phyloP scores from a whole-genome alignment of 2,888 invertebrate genomes.

The Exocentrus adspersus region DNA sequence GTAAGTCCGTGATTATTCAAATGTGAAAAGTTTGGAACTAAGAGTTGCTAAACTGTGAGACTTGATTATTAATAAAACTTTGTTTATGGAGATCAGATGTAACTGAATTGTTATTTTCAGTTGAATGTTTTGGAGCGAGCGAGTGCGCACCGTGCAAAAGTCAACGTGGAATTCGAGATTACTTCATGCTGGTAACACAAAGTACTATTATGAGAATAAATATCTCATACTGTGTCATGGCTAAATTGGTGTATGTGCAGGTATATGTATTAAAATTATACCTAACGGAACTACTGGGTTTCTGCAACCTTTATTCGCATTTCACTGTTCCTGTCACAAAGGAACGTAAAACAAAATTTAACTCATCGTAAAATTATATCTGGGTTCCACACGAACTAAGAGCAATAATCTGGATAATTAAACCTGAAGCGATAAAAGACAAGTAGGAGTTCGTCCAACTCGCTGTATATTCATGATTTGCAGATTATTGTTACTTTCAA shows the following conservation, averaged over 20 bases:
- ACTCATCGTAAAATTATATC: too few species aligned
- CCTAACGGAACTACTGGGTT: too few species aligned
- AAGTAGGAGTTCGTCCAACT: neutral
- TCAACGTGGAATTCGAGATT: neutral
- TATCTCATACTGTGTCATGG: too few species aligned
- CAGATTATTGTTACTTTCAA: neutral
- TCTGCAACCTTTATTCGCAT: too few species aligned
- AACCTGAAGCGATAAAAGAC: neutral
- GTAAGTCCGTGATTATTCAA: slow-evolving; percentile 49
- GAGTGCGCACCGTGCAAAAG: neutral
- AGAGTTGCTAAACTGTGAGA: slow-evolving; percentile 47
- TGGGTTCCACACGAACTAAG: neutral
- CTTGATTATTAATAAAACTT: slow-evolving; percentile 50
- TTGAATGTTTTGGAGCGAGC: neutral
- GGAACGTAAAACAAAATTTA: too few species aligned
- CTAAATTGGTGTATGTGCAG: too few species aligned
- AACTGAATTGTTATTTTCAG: slow-evolving; percentile 18
- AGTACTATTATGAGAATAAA: too few species aligned
- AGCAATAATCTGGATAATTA: neutral
- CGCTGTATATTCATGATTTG: neutral
- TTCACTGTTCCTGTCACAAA: too few species aligned
- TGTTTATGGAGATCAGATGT: slow-evolving; percentile 43
- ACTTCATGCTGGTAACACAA: too few species aligned
- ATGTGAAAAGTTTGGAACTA: slow-evolving; percentile 48
- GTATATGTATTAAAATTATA: too few species aligned